Conservation (phyloP, 1,140 invertebrate species). For the Drosophila repletoides region DNA sequence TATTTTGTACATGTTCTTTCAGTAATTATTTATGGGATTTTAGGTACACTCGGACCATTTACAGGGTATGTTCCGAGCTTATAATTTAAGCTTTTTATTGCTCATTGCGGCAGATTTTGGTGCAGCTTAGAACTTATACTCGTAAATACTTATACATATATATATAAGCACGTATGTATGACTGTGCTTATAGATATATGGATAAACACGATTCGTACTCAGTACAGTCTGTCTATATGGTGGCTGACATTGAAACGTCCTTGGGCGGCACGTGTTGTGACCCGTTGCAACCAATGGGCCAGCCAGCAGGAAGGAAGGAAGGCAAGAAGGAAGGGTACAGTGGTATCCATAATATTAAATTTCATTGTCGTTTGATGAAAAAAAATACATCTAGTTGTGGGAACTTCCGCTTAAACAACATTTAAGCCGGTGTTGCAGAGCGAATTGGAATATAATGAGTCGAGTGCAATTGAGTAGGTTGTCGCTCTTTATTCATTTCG, state of each 20-base stretch:
- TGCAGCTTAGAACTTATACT: conserved; percentile 24
- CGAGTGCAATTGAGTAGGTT: conserved; percentile 31
- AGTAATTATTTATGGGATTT: neutral
- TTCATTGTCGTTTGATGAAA: conserved; percentile 55
- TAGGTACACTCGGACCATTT: neutral
- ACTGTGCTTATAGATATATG: neutral
- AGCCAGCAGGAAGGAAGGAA: neutral
- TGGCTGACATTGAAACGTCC: conserved; percentile 71
- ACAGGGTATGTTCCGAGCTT: neutral
- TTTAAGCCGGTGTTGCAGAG: conserved; percentile 9
- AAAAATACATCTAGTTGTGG: conserved; percentile 39
- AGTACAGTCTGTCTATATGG: conserved; percentile 8
- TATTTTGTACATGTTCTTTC: neutral
- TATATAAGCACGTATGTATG: neutral
- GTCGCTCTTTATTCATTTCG: conserved; percentile 1
- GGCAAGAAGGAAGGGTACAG: no score
- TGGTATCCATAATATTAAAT: conserved; percentile 32
- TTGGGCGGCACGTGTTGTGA: conserved; percentile 58
- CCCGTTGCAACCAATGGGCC: conserved; percentile 31
- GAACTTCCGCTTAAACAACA: conserved; percentile 57
- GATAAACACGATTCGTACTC: neutral
- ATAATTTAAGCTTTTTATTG: neutral
- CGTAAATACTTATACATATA: conserved; percentile 1
- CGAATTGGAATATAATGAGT: conserved; percentile 13
- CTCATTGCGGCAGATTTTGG: conserved; percentile 32